Percentiles rank a stretch among this genome's conserved stretches.
Evolutionary conservation across 2,888 invertebrate species (phyloP).

Genomic region (Thecocarcelia acutangulata): DNA sequence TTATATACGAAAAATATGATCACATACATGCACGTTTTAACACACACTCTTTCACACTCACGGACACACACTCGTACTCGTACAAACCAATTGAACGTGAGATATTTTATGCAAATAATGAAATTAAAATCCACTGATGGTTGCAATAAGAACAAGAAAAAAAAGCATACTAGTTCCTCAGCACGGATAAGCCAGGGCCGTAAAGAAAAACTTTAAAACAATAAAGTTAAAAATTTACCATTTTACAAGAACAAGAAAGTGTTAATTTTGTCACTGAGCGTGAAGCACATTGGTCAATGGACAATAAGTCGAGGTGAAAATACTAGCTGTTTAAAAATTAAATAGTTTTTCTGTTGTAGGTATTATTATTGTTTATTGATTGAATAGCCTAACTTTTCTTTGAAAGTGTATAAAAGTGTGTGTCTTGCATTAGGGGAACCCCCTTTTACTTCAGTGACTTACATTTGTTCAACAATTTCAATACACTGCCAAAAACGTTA

Average conservation of each 20-base stretch:
- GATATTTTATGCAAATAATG: conserved; percentile 70
- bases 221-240: conserved; percentile 27
- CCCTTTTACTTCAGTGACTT: too few relatives aligned
- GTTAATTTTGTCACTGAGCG: conserved; percentile 59
- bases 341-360: too few relatives aligned
- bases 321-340: too few relatives aligned
- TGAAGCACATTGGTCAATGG: too few relatives aligned
- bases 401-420: too few relatives aligned
- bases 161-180: conserved; percentile 20
- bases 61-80: conserved; percentile 10
- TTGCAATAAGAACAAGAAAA: conserved; percentile 29
- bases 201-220: conserved; percentile 50
- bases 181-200: conserved; percentile 42
- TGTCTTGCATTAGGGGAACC: too few relatives aligned
- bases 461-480: too few relatives aligned
- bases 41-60: conserved; percentile 13
- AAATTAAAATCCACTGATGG: conserved; percentile 63
- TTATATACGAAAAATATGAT: conserved; percentile 47
- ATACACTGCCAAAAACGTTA: too few relatives aligned
- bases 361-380: too few relatives aligned
- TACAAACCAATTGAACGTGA: conserved; percentile 52
- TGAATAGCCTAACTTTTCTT: too few relatives aligned
- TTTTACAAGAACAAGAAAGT: conserved; percentile 61
- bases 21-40: conserved; percentile 21
- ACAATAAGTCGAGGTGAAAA: too few relatives aligned